Conservation (phyloP, 2,113 vertebrate species). For the Heloderma charlesbogerti region DNA sequence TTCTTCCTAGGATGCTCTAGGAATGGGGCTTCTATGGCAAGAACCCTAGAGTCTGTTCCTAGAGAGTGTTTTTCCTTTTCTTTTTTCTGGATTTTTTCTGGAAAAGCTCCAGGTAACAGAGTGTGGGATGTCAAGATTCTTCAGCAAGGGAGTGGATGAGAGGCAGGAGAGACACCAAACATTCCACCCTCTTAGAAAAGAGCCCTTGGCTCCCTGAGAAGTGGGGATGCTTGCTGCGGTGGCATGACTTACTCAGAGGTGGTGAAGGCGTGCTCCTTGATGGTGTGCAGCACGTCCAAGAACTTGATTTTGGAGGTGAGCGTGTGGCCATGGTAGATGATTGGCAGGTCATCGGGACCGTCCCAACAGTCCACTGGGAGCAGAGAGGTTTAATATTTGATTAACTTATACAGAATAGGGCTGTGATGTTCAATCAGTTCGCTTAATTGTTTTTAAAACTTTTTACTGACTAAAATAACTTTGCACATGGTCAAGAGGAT, state of each 20-base stretch:
- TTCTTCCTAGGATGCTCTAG: too few relatives aligned
- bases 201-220: not conserved
- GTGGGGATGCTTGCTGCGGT: rapidly evolving
- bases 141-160: too few relatives aligned
- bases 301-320: slow-evolving; percentile 92
- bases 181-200: not conserved
- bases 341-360: slow-evolving; percentile 88
- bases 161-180: not conserved
- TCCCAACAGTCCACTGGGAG: slow-evolving; percentile 90
- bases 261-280: slow-evolving; percentile 89
- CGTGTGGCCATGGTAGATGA: slow-evolving; percentile 91
- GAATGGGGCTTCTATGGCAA: too few relatives aligned
- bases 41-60: too few relatives aligned
- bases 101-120: too few relatives aligned
- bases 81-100: too few relatives aligned
- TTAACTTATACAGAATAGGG: not conserved
- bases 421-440: not conserved
- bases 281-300: slow-evolving; percentile 88
- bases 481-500: not conserved
- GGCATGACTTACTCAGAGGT: slow-evolving; percentile 83
- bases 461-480: not conserved
- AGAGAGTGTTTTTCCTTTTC: rapidly evolving
- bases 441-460: not conserved
- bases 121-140: too few relatives aligned
- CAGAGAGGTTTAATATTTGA: not conserved